Evolutionary conservation across 2,797 vertebrate species (phyloP), one percentile per base, ranked within the genome.

Genomic region (Tachyglossus aculeatus): DNA sequence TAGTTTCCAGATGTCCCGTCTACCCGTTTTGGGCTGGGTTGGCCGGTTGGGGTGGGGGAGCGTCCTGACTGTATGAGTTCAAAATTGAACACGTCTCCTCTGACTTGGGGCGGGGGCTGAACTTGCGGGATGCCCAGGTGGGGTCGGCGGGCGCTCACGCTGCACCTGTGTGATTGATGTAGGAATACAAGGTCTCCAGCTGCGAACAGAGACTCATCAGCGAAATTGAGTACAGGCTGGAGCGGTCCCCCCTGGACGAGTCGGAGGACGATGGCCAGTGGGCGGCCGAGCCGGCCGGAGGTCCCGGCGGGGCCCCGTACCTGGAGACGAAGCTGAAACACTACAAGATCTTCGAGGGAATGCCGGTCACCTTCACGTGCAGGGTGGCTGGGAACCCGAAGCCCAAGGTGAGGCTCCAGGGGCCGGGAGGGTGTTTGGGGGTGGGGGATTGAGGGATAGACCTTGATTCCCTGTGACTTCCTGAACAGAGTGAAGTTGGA

Each of bases 161-260:
- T 19, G 40, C 19, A 31, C 39, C 78, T 80, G 78, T 34, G 55
- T 71, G 0, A 81, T 70, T 75, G 44, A 52, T 10, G 1, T 69
- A 99, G 98, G 97, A 99, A 64, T 99, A 99, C 88, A 99, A 97
- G 82, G 97, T 99, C 50, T 99, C 97, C 78, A 99, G 97, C 90
- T 99, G 98, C 43, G 98, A 99, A 86, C 98, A 99, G 92, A 96
- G 98, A 16, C 89, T 99, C 71, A 99, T 99, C 90, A 97, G 96
- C 52, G 98, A 99, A 86, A 99, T 99, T 2, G 98, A 99, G 82
- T 99, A 97, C 82, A 93, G 98, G 1, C 91, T 99, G 79, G 97
- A 99, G 85, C 94, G 98, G 22, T 98, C 96, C 13, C 95, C 96
- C 0, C 95, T 97, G 78, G 97, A 99, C 59, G 97, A 98, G 70